Conservation (phyloP, 2,888 invertebrate genomes). For the Ernsta delagoae region DNA sequence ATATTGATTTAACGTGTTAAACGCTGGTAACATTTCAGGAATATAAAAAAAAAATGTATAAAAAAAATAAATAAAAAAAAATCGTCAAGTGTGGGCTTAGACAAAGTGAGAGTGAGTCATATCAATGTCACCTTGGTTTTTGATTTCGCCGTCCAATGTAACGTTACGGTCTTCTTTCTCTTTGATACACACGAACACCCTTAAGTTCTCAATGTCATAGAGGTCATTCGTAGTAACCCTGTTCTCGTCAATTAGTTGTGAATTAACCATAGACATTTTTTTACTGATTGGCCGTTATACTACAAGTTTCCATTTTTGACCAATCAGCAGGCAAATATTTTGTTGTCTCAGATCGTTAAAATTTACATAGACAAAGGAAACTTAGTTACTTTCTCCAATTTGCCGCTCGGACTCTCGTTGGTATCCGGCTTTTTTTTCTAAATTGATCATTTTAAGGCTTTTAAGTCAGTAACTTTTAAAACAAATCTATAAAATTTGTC, state of each 20-base stretch:
- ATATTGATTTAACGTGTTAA: no score
- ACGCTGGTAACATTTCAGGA: no score
- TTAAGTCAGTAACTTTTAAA: no score
- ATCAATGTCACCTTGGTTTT: slow-evolving; percentile 22
- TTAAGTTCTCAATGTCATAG: slow-evolving; percentile 52
- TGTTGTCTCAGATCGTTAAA: neutral
- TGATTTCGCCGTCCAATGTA: neutral
- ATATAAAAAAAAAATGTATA: no score
- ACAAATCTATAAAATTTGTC: no score
- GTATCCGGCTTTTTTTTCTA: slow-evolving; percentile 9
- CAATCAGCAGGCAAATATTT: slow-evolving; percentile 10
- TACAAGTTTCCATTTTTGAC: neutral
- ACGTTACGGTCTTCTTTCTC: no score
- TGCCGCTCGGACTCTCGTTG: neutral
- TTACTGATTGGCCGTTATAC: slow-evolving; percentile 9
- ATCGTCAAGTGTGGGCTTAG: no score
- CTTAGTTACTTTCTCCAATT: neutral
- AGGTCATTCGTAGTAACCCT: slow-evolving; percentile 47
- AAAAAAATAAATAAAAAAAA: no score
- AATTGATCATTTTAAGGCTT: neutral
- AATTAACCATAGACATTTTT: slow-evolving; percentile 21
- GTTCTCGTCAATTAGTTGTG: slow-evolving; percentile 36
- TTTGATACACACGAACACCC: no score
- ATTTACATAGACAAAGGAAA: neutral
- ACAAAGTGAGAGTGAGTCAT: no score